Percentiles rank a stretch among this genome's conserved stretches.
These are phyloP conservation scores for Drosophila bifasciata DNA, from an alignment of 1,140 invertebrate species.

Conservation along the genomic window DNA sequence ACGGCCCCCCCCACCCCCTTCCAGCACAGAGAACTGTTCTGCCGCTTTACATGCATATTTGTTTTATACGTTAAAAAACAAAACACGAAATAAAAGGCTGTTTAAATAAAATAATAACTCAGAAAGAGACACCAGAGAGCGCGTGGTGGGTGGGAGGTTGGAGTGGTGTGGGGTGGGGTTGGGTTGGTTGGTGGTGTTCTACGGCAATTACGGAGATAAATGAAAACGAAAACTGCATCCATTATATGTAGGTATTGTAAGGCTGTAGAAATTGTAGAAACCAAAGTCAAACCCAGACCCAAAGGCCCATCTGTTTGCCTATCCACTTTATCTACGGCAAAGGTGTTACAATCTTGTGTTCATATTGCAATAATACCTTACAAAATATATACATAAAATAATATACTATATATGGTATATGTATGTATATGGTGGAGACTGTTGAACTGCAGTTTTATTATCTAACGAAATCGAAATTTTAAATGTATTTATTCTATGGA, in stretches of 20 bases:
- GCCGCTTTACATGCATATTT: constrained; percentile 27
- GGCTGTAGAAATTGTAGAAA: constrained; percentile 7
- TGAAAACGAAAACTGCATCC: constrained; percentile 43
- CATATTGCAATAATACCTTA: background rate
- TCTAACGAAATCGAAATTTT: background rate
- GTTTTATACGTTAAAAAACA: background rate
- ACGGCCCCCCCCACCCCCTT: background rate
- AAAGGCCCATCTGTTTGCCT: constrained; percentile 26
- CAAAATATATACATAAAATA: background rate
- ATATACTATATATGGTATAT: background rate
- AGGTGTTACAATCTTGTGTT: background rate
- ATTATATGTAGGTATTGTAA: no score
- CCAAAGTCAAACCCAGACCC: constrained; percentile 5
- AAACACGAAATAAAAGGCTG: constrained; percentile 23
- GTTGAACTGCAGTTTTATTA: background rate
- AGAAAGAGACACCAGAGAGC: background rate
- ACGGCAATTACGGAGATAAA: constrained; percentile 21
- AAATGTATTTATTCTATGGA: background rate
- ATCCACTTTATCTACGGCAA: constrained; percentile 17
- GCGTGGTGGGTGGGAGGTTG: no score
- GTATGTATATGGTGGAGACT: background rate
- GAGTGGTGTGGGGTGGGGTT: no score
- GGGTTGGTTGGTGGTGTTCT: no score
- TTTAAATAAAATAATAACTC: constrained; percentile 43
- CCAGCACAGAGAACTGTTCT: constrained; percentile 5